Conservation (phyloP, 2,797 vertebrate genomes). For the Sebastes taczanowskii region DNA sequence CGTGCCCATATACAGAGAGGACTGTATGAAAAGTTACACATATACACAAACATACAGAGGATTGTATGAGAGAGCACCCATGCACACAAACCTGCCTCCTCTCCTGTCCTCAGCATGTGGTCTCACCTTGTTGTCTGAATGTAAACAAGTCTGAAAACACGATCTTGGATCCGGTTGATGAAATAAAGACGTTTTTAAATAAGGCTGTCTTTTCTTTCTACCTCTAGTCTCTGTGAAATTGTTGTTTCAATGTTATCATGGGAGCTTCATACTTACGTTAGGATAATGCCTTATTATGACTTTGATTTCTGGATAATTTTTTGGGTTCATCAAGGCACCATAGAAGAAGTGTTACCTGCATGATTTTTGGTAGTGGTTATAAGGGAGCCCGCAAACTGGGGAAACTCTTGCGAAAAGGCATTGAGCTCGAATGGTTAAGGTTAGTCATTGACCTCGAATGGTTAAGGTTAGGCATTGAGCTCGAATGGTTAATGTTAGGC, state of each 20-base stretch:
- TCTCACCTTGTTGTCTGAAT: slow-evolving; percentile 75
- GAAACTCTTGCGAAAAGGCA: no score
- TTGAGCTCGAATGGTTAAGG: no score
- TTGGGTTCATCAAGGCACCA: background rate
- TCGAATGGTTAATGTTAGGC: no score
- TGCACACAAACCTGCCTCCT: slow-evolving; percentile 68
- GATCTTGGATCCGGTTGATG: slow-evolving; percentile 50
- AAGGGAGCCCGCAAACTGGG: no score
- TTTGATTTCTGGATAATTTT: background rate
- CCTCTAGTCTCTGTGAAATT: background rate
- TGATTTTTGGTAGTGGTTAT: background rate
- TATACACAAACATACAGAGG: slow-evolving; percentile 34
- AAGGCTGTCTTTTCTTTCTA: slow-evolving; percentile 16
- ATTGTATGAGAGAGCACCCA: slow-evolving; percentile 55
- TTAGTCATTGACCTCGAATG: no score
- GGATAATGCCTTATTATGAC: background rate
- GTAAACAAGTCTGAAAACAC: slow-evolving; percentile 68
- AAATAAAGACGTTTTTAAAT: slow-evolving; percentile 78
- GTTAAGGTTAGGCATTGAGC: no score
- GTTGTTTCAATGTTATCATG: background rate
- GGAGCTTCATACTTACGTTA: background rate
- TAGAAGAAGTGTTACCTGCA: background rate
- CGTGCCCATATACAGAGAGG: slow-evolving; percentile 51
- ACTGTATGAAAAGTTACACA: slow-evolving; percentile 46
- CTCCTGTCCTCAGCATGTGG: slow-evolving; percentile 74